Evolutionary conservation across 2,797 vertebrate species (phyloP), one percentile per base, ranked within the genome.

Genomic region (Anas bernieri): DNA sequence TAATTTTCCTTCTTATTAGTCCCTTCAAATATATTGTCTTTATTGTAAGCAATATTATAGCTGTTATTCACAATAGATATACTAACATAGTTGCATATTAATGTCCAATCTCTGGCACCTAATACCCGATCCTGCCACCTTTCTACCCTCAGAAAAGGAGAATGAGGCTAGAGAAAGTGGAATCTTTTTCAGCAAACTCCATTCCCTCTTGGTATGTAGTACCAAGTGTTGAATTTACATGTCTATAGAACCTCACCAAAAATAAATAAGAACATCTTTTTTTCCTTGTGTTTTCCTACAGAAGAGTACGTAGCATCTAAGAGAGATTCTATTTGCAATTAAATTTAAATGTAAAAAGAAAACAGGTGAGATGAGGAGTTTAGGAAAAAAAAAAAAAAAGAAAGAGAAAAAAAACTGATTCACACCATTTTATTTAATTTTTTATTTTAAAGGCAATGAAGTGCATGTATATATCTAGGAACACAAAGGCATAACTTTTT

Each of bases 381-480:
- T n/a, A 73, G 74, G 37, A 26, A 33, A 39, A 23, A 4, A 39
- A 11, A 8, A 7, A 10, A 46, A 17, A 79, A 4, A 39, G 7
- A 8, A 55, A 33, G n/a, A 58, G 35, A 45, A 3, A 15, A 35
- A 79, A 58, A 14, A 33, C 4, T 50, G 35, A 50, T 28, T 79
- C n/a, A 12, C 35, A 7, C 41, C 25, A 12, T 59, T 59, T 52
- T 48, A 23, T 48, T 23, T 46, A 46, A 13, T 35, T 74, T 82
- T 79, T 55, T 4, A n/a, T 3, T 61, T 88, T 23, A 39, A 83
- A 58, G 5, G 61, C 56, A 73, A 28, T 33, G 0, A 63, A 52
- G 9, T 21, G 4, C 0, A 0, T 63, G 4, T 3, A 20, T 43
- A 3, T n/a, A 4, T 62, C 68, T 83, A 66, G 52, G 43, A 66